Evolutionary conservation across 1,140 invertebrate species (phyloP), one percentile per base, ranked within the genome.

Genomic region (Proales similis): DNA sequence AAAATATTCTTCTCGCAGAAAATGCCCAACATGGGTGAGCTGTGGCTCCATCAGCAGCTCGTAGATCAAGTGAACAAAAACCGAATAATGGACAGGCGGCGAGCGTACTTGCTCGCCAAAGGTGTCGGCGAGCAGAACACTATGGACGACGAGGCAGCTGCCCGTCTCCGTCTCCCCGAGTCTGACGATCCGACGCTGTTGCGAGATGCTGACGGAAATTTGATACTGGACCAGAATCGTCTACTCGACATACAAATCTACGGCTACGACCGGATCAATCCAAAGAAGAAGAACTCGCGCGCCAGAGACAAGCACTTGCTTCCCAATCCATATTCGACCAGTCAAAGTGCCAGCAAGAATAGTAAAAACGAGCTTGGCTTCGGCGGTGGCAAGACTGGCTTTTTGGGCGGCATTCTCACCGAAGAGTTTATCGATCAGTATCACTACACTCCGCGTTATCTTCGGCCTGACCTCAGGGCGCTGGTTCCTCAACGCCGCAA

Each of bases 371-470:
- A 57, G 17, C 4, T 6, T 26, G 45, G 51, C 26, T 57, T 57
- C 45, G 51, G 51, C 45, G 51, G 51, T 3, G 39, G 29, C 26
- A 42, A 57, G 45, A 42, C 14, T 57, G 32, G 39, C 33, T 26
- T 30, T 57, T 42, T 42, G 3, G 24, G 51, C 30, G 51, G 51
- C 1, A 29, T 57, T 22, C 32, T 57, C 17, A 57, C 33, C 5
- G 51, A 57, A n/a, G 51, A 57, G 39, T 57, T 57, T 26, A 27
- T 57, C 12, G 51, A 57, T 14, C 45, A 36, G 7, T 42, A 57
- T 29, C 36, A 57, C n/a, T 57, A 57, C 30, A 14, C 24, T 26
- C 51, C 51, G 32, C 24, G 39, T 19, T 42, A 57, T 29, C 17
- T 57, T 36, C 39, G 45, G 24, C 14, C n/a, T 3, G 17, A 26